Evolutionary conservation across 2,113 vertebrate species (phyloP), one percentile per base, ranked within the genome.

Genomic region (Thamnophis sirtalis): DNA sequence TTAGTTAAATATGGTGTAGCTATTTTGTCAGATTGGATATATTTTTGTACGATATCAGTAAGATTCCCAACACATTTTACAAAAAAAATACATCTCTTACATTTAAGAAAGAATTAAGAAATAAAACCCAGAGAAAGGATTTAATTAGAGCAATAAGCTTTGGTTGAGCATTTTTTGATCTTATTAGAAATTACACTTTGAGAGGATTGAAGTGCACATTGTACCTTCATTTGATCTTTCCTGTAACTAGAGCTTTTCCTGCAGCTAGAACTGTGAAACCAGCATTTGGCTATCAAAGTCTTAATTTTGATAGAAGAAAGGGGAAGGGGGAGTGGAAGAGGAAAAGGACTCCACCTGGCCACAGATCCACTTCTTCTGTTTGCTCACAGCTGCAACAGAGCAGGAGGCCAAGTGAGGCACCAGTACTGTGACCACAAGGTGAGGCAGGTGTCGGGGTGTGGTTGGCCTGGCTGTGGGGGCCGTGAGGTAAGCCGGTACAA

Each of bases 221-320:
- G 90, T n/a, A 10, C 95, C 92, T 90, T 86, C 49, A 68, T 96
- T 95, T 94, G 89, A 95, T 96, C 88, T 93, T 53, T 93, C 51
- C 87, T 63, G 84, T 93, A 94, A 3, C 43, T 43, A 43, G 43
- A 43, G 3, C 43, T 43, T 43, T 43, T 43, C 43, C 43, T 43
- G 43, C 3, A 43, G 43, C 93, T 90, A 94, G 0, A 87, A 89
- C 89, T 50, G 48, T 87, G 87, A 54, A 95, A 92, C 53, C 86
- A 92, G 85, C 87, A 84, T 26, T 1, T 26, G 60, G 63, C 80
- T 92, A 90, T 94, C 88, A 80, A 89, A 89, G 88, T 89, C 58
- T 38, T 87, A 88, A 90, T 48, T 93, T 88, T 87, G 87, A 93
- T 90, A 94, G 86, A 88, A 95, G 95, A 93, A 38, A 89, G 28